A percentile compares a stretch with the other conserved stretches of the same genome.
Evolutionary conservation across 2,797 vertebrate species (phyloP).

Genomic region (Synanceia verrucosa): DNA sequence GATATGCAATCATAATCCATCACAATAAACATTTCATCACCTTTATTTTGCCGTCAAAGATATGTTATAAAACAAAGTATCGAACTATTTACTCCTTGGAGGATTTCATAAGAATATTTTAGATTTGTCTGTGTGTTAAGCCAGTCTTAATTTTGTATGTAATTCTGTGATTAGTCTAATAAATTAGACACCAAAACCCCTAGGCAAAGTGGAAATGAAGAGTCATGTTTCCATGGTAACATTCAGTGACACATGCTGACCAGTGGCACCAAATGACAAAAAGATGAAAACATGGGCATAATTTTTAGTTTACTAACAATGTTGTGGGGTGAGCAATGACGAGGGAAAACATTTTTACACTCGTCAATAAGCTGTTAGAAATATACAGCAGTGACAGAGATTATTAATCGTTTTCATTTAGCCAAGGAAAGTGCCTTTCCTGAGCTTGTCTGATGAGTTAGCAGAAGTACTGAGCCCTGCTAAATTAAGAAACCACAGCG

Average conservation of each 20-base stretch:
- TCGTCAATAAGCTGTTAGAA: not conserved
- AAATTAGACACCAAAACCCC: not conserved
- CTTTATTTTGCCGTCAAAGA: not conserved
- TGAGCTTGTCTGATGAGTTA: not conserved
- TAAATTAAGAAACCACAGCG: not conserved
- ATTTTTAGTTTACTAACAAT: not conserved
- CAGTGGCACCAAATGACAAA: not conserved
- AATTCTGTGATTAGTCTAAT: not conserved
- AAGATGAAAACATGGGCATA: not conserved
- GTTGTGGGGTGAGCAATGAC: not conserved
- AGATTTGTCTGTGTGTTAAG: not conserved
- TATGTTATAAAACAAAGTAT: too few species aligned
- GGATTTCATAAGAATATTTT: not conserved
- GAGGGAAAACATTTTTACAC: not conserved
- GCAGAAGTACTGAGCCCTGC: not conserved
- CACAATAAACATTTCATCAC: not conserved
- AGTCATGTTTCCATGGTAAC: not conserved
- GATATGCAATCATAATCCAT: not conserved
- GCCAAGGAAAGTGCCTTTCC: not conserved
- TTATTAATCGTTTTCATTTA: not conserved
- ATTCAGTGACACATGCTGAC: not conserved
- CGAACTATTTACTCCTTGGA: too few species aligned
- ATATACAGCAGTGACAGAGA: not conserved
- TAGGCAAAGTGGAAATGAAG: not conserved
- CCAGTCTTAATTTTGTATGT: not conserved